phyloP scores from a whole-genome alignment of 1,140 invertebrate genomes.

The Dolichoris vasculosae region DNA sequence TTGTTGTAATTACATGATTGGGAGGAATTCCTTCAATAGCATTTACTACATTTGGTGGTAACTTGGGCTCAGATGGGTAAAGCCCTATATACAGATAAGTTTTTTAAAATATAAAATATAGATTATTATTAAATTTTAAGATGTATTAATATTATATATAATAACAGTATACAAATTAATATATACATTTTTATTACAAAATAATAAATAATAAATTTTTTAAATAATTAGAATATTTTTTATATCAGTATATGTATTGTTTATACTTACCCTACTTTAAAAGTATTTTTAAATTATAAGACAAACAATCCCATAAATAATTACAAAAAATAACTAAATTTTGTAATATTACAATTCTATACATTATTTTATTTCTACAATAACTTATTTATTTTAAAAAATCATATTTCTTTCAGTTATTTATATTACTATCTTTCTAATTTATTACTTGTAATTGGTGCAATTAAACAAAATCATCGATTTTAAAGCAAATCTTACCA shows the following conservation, averaged over 20 bases:
- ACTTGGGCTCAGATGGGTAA: slow-evolving; percentile 86
- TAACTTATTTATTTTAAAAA: not conserved
- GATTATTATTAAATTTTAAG: not conserved
- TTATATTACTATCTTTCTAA: not conserved
- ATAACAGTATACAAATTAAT: not conserved
- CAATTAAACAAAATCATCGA: not conserved
- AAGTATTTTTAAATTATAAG: not conserved
- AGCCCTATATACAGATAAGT: slow-evolving; percentile 72
- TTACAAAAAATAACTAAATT: not conserved
- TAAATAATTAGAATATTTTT: not conserved
- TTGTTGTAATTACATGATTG: slow-evolving; percentile 88
- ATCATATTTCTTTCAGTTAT: not conserved
- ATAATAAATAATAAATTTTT: too few relatives aligned
- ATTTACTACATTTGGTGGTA: slow-evolving; percentile 92
- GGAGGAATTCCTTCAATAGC: slow-evolving; percentile 88
- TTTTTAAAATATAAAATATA: not conserved
- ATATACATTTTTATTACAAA: too few relatives aligned
- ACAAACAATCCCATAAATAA: not conserved
- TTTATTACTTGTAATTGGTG: not conserved
- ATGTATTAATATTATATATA: not conserved
- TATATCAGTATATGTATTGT: not conserved
- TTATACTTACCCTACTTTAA: not conserved
- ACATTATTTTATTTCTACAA: too few relatives aligned
- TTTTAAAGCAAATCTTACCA: slow-evolving; percentile 64
- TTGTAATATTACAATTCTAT: too few relatives aligned